Percentiles rank a stretch among this genome's conserved stretches.
Conservation (phyloP, 2,113 vertebrate species). For the Myxocyprinus asiaticus region DNA sequence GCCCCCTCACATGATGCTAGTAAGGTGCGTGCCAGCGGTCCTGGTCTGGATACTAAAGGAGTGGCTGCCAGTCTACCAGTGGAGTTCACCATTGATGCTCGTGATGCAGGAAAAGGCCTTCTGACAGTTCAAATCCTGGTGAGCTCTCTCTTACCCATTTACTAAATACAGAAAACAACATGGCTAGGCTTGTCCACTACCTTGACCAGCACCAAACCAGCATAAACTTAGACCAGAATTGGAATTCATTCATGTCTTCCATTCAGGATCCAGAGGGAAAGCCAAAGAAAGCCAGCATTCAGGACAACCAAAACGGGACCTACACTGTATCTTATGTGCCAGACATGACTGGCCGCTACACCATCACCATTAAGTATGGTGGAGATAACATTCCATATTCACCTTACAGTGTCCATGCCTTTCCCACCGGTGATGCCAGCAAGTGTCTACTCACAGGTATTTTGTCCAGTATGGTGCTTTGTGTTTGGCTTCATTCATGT, state of each 20-base stretch:
- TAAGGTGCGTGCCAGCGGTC: conserved; percentile 90
- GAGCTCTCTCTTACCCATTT: conserved; percentile 48
- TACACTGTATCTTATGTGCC: conserved; percentile 94
- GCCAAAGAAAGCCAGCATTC: conserved; percentile 91
- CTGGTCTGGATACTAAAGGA: conserved; percentile 84
- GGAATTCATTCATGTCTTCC: background rate
- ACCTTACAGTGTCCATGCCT: conserved; percentile 87
- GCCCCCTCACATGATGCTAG: conserved; percentile 90
- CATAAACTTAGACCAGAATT: too few species aligned
- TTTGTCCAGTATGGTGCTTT: background rate
- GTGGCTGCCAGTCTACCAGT: conserved; percentile 90
- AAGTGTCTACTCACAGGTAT: conserved; percentile 91
- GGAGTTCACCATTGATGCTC: conserved; percentile 92
- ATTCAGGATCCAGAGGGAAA: conserved; percentile 88
- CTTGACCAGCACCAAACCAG: too few species aligned
- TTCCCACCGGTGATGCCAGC: conserved; percentile 92
- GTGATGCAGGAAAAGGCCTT: conserved; percentile 88
- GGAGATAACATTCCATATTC: conserved; percentile 93
- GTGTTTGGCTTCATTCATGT: background rate
- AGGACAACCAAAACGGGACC: conserved; percentile 91
- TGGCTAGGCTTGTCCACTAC: too few species aligned
- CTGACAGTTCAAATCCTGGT: conserved; percentile 93
- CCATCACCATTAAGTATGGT: conserved; percentile 93
- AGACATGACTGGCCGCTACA: conserved; percentile 89
- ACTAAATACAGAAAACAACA: too few species aligned